Percentiles rank a stretch among this genome's conserved stretches.
These are phyloP conservation scores for Taenaris catops DNA, from an alignment of 2,888 invertebrate genomes.

Conservation along the genomic window DNA sequence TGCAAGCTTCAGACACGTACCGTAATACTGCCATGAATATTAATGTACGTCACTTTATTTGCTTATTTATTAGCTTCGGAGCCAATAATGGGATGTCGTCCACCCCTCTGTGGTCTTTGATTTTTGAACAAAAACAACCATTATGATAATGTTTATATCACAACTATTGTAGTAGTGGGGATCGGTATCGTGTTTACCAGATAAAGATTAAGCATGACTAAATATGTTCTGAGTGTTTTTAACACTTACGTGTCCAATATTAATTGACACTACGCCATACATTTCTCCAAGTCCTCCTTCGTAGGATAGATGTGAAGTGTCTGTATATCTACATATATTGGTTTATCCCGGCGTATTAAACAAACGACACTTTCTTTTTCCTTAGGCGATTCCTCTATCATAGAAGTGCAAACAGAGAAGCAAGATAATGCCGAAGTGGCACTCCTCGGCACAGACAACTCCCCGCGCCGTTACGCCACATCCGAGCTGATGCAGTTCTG, in stretches of 20 bases:
- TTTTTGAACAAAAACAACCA: constrained; percentile 18
- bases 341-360: too few relatives aligned
- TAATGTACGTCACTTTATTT: constrained; percentile 64
- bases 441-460: constrained; percentile 81
- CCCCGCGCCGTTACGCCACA: constrained; percentile 89
- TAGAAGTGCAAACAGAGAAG: constrained; percentile 83
- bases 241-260: too few relatives aligned
- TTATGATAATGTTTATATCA: background rate
- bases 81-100: constrained; percentile 36
- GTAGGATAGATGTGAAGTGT: too few relatives aligned
- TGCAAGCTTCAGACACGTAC: constrained; percentile 39
- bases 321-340: too few relatives aligned
- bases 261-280: too few relatives aligned
- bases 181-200: too few relatives aligned
- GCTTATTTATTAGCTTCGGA: constrained; percentile 44
- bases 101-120: constrained; percentile 14
- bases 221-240: too few relatives aligned
- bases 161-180: background rate
- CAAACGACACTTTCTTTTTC: too few relatives aligned
- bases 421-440: constrained; percentile 85
- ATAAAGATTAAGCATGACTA: too few relatives aligned
- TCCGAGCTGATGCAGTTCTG: constrained; percentile 91
- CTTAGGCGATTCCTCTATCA: constrained; percentile 75
- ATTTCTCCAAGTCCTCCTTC: too few relatives aligned
- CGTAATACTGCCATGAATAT: constrained; percentile 65